These are phyloP conservation scores for Pelvicachromis taeniatus DNA, from an alignment of 2,113 vertebrate species.

Conservation along the genomic window DNA sequence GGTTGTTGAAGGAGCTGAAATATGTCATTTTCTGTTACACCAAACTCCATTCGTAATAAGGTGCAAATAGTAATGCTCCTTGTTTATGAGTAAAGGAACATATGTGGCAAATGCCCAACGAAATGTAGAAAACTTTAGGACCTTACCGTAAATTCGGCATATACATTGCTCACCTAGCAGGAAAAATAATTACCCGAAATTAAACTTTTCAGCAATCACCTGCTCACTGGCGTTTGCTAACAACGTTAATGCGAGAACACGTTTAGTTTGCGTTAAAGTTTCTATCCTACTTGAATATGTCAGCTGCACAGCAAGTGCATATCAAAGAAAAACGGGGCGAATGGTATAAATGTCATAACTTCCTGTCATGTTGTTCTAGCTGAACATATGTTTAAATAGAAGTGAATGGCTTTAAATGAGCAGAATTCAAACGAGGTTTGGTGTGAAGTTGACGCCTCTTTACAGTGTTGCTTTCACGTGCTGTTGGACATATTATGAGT, in stretches of 20 bases:
- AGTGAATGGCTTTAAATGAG: background rate
- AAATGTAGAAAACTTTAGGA: accelerated
- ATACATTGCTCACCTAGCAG: accelerated
- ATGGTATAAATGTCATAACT: background rate
- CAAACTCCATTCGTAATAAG: background rate
- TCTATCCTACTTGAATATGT: background rate
- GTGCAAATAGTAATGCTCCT: accelerated
- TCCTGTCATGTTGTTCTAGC: background rate
- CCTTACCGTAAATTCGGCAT: conserved; percentile 5
- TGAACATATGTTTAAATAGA: background rate
- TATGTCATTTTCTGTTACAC: background rate
- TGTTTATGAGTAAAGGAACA: background rate
- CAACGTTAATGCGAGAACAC: background rate
- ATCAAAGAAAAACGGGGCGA: background rate
- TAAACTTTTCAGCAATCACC: background rate
- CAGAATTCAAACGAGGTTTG: background rate
- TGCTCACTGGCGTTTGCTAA: background rate
- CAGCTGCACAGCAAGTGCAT: background rate
- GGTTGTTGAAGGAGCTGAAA: background rate
- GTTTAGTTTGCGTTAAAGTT: background rate
- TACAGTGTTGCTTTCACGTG: conserved; percentile 2
- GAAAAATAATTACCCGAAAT: background rate
- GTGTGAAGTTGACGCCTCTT: background rate
- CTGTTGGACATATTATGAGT: no score
- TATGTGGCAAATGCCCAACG: accelerated